Evolutionary conservation across 2,113 vertebrate species (phyloP).

Genomic region (Poeciliopsis occidentalis): DNA sequence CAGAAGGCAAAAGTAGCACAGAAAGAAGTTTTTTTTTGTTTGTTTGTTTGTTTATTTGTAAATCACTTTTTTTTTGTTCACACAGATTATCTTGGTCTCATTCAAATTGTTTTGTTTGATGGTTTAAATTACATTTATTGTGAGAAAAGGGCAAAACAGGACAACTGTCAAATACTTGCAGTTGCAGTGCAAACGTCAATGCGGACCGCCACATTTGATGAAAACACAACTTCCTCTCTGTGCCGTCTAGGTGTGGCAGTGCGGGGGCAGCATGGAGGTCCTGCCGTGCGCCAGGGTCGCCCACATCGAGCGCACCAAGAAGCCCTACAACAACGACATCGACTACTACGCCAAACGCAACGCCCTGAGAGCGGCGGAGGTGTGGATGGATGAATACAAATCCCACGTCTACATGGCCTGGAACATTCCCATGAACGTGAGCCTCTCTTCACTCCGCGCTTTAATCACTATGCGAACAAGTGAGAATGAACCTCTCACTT

Average conservation of each 20-base stretch:
- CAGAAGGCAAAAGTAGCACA: too few species aligned
- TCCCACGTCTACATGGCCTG: slow-evolving; percentile 99
- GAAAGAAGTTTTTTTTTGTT: too few species aligned
- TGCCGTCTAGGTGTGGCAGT: slow-evolving; percentile 92
- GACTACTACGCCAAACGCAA: slow-evolving; percentile 98
- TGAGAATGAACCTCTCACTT: slow-evolving; percentile 13
- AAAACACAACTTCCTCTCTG: slow-evolving; percentile 1
- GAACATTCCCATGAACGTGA: slow-evolving; percentile 98
- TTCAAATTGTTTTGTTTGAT: too few species aligned
- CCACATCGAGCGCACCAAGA: slow-evolving; percentile 97
- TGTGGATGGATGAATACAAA: slow-evolving; percentile 99
- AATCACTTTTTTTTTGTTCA: too few species aligned
- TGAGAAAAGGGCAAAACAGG: neutral
- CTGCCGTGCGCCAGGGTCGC: slow-evolving; percentile 95
- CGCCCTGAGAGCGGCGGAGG: slow-evolving; percentile 92
- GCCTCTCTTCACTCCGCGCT: slow-evolving; percentile 50
- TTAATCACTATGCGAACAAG: slow-evolving; percentile 7
- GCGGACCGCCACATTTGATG: neutral
- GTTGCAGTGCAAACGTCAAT: neutral
- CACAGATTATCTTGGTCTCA: too few species aligned
- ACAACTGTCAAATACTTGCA: neutral
- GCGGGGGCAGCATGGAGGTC: slow-evolving; percentile 98
- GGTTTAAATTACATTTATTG: neutral
- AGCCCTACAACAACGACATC: slow-evolving; percentile 98
- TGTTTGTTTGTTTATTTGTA: too few species aligned